Evolutionary conservation across 1,140 invertebrate species (phyloP), one percentile per base, ranked within the genome.

Genomic region (Protaetia brevitarsis): DNA sequence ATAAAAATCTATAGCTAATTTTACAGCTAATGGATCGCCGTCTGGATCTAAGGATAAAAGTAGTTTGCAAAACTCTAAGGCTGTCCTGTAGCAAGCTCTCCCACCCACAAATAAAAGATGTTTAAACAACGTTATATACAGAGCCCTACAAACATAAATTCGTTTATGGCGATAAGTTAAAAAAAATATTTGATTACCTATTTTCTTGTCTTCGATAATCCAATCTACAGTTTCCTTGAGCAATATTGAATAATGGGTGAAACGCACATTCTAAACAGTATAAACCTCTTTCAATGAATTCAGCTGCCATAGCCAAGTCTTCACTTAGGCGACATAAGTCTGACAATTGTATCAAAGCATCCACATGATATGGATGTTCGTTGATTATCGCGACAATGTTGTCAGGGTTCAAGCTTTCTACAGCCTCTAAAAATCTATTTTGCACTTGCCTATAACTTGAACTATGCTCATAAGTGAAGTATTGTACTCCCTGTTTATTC

Each of bases 171-270:
- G 7, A 19, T 27, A 2, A 63, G 5, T 63, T 34, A 13, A 59
- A 1, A 28, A 3, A 0, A 29, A n/a, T 29, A 28, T 19, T 30
- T 5, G 13, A 19, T 67, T 69, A 80, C 86, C 88, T 87, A 80
- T 97, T 97, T 77, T 96, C 93, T 74, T 91, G 86, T 65, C 86
- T 85, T 51, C 83, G 86, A 76, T 95, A 97, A 74, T 93, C 89
- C 16, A 97, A 73, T 59, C 92, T 82, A 72, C 88, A 92, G 45
- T 85, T 88, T 2, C 89, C 91, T 23, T 85, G 85, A 11, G 87
- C 85, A 59, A 94, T 72, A 77, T 89, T 93, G 71, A 95, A 95
- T 29, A 88, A 80, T 1, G 91, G 87, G 82, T 95, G 92, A 75
- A 94, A 90, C 13, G 88, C 85, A 70, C 82, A 87, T 80, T 95